These are phyloP conservation scores for Hormiphora californensis DNA, from an alignment of 37 sponge, comb jelly and placozoan genomes.

Conservation along the genomic window DNA sequence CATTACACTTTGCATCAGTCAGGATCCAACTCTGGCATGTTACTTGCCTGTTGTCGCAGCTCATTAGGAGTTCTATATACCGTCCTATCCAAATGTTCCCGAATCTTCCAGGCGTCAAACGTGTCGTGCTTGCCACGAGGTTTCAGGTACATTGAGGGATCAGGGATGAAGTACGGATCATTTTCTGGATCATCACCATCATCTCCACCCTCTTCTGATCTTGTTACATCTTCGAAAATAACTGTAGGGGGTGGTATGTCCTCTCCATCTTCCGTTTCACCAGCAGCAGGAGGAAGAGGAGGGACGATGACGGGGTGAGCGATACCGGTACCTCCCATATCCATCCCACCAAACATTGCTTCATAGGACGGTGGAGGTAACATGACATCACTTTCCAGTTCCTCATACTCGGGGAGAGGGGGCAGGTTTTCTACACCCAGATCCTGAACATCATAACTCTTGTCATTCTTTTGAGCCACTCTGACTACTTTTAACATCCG, in stretches of 20 bases:
- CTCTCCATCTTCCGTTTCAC: neutral
- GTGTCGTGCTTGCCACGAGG: neutral
- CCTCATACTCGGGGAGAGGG: neutral
- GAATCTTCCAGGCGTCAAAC: neutral
- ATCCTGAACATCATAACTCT: neutral
- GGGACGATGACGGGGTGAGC: too few relatives aligned
- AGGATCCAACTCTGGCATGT: too few relatives aligned
- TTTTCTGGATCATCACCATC: neutral
- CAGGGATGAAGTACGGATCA: constrained; percentile 16
- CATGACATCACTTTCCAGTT: too few relatives aligned
- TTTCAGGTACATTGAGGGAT: constrained; percentile 12
- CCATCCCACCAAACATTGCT: too few relatives aligned
- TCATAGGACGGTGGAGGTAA: too few relatives aligned
- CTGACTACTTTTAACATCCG: neutral
- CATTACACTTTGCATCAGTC: constrained; percentile 16
- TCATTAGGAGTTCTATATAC: too few relatives aligned
- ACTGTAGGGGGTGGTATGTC: neutral
- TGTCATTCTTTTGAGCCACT: constrained; percentile 34
- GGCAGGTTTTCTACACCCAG: neutral
- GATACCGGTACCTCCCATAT: too few relatives aligned
- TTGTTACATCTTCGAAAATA: neutral
- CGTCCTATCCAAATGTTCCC: too few relatives aligned
- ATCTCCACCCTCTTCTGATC: neutral
- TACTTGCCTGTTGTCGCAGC: too few relatives aligned
- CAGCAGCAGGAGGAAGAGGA: neutral